Evolutionary conservation across 2,888 invertebrate genomes (phyloP), one percentile per base, ranked within the genome.

Genomic region (Idaea biselata): DNA sequence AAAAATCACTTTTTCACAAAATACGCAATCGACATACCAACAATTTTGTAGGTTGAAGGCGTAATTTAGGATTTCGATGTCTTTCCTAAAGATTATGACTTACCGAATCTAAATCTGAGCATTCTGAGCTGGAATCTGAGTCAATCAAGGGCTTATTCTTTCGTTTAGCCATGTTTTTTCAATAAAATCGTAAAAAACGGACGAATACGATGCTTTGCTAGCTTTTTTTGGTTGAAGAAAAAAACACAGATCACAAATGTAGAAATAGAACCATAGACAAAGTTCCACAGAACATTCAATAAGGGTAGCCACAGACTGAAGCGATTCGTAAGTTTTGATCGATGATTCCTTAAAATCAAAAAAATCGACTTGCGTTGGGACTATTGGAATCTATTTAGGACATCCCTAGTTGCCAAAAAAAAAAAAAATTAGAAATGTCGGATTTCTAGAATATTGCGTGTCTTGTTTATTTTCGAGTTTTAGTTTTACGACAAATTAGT

Each of bases 31-130:
- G 79, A 82, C 83, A 84, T 81, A 78, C 71, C 73, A 80, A 83
- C 81, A 86, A 89, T 88, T 89, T 87, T 81, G 78, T 80, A 78
- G 75, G 79, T 44, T 44, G 44, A 44, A 44, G 44, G 44, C 44
- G 44, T 80, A 81, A 80, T 78, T 76, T 58, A 54, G 14, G 44
- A 53, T 17, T 44, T 59, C 31, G 14, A 58, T 44, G 58, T 44
- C 58, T 76, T 79, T 69, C 65, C 67, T 69, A 63, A 68, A 60
- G 73, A 73, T 75, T 73, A 64, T 73, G 68, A 93, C 96, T 95
- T 93, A 97, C 97, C 77, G 96, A 96, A 87, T 97, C 97, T 79
- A 97, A 93, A 91, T 97, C 97, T 61, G 96, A 96, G 72, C 95
- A 96, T 75, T 95, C 96, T 85, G 96, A 96, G 86, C 96, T 97